These are phyloP conservation scores for Sebastes fasciatus DNA, from an alignment of 2,113 vertebrate species.

Conservation along the genomic window DNA sequence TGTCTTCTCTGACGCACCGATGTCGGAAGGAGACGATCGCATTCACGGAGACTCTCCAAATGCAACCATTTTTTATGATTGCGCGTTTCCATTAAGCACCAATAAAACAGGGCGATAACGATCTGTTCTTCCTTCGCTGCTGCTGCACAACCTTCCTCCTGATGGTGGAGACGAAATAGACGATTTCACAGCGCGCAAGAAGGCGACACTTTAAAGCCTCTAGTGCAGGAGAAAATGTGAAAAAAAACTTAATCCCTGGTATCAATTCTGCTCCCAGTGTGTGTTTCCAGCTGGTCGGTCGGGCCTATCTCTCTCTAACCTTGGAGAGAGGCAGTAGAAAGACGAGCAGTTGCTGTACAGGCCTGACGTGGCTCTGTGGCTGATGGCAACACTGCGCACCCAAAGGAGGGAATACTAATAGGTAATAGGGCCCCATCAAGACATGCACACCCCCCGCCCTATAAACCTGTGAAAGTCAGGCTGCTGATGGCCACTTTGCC, in stretches of 20 bases:
- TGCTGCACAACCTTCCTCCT: constrained; percentile 39
- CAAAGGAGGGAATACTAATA: constrained; percentile 88
- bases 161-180: constrained; percentile 25
- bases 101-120: constrained; percentile 66
- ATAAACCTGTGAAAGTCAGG: constrained; percentile 1
- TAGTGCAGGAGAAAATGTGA: constrained; percentile 26
- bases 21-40: constrained; percentile 72
- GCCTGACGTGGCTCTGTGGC: constrained; percentile 87
- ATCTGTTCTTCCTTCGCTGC: neutral
- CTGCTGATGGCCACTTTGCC: constrained; percentile 26
- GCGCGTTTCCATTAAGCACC: constrained; percentile 87
- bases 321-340: constrained; percentile 82
- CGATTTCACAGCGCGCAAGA: constrained; percentile 8
- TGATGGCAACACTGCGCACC: constrained; percentile 82
- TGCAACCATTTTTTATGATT: constrained; percentile 83
- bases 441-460: constrained; percentile 61
- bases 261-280: constrained; percentile 61
- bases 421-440: constrained; percentile 72
- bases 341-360: constrained; percentile 82
- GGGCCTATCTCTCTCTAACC: constrained; percentile 80
- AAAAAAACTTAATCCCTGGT: constrained; percentile 42
- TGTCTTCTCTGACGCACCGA: constrained; percentile 79
- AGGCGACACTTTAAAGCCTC: constrained; percentile 14
- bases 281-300: constrained; percentile 63
- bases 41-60: constrained; percentile 73